phyloP scores from a whole-genome alignment of 2,797 vertebrate genomes.

The Gephyroberyx darwinii region DNA sequence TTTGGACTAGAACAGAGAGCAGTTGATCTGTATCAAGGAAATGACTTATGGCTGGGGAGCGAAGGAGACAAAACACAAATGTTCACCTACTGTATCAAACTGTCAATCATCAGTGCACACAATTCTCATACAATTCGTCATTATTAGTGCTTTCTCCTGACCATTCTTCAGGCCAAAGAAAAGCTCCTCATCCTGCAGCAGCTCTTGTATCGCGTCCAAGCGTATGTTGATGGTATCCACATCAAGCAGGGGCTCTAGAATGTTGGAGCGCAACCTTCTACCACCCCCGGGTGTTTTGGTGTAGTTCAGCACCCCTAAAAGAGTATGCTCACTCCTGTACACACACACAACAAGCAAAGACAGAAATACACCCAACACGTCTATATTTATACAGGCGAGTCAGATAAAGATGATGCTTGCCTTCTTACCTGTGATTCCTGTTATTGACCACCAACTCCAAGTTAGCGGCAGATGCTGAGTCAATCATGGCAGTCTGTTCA shows the following conservation, averaged over 20 bases:
- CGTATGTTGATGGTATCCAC: constrained; percentile 91
- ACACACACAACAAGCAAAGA: constrained; percentile 38
- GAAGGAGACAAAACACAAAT: constrained; percentile 24
- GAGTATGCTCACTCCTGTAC: constrained; percentile 88
- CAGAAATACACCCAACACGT: constrained; percentile 21
- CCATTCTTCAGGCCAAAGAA: constrained; percentile 94
- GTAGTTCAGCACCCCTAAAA: constrained; percentile 93
- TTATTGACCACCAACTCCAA: constrained; percentile 94
- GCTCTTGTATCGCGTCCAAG: constrained; percentile 91
- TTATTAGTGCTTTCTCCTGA: constrained; percentile 57
- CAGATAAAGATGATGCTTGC: background rate
- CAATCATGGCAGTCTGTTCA: constrained; percentile 97
- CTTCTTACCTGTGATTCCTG: constrained; percentile 89
- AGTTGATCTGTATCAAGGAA: constrained; percentile 97
- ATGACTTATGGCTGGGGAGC: constrained; percentile 87
- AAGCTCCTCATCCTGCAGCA: constrained; percentile 91
- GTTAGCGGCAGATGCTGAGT: constrained; percentile 91
- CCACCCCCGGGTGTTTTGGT: constrained; percentile 94
- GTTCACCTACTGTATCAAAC: constrained; percentile 5
- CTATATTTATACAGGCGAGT: background rate
- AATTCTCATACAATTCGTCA: background rate
- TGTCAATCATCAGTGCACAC: constrained; percentile 1
- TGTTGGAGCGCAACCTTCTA: constrained; percentile 92
- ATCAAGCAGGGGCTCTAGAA: constrained; percentile 92
- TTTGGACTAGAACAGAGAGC: constrained; percentile 93